Evolutionary conservation across 2,888 invertebrate species (phyloP).

Genomic region (Patella pellucida): DNA sequence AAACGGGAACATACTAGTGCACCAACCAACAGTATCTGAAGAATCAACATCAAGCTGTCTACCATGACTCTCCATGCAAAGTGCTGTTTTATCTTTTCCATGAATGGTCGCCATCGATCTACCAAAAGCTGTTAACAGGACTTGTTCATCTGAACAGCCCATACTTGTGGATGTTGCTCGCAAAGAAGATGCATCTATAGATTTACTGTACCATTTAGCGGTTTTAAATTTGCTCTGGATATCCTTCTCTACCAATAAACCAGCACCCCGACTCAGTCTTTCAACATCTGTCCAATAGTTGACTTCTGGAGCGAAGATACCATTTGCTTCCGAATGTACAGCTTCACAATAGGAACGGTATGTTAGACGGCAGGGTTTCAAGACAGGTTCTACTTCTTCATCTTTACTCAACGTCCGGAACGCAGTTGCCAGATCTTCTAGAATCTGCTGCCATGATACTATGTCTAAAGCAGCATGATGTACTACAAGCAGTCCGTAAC

Average conservation of each 20-base stretch:
- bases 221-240: not conserved
- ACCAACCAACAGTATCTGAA: conserved; percentile 4
- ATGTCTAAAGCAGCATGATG: not conserved
- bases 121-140: not conserved
- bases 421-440: not conserved
- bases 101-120: not conserved
- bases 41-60: conserved; percentile 6
- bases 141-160: not conserved
- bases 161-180: not conserved
- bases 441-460: conserved; percentile 1
- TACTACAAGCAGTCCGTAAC: not conserved
- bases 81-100: not conserved
- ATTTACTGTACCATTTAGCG: conserved; percentile 3
- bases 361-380: not conserved
- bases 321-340: not conserved
- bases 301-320: not conserved
- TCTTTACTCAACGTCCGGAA: not conserved
- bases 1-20: conserved; percentile 5
- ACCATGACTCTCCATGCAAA: conserved; percentile 2
- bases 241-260: not conserved
- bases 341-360: not conserved
- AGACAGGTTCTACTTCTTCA: not conserved
- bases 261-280: not conserved
- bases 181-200: not conserved
- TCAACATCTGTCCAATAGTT: not conserved